phyloP scores from a whole-genome alignment of 2,113 vertebrate genomes.

The Cichladusa arquata region DNA sequence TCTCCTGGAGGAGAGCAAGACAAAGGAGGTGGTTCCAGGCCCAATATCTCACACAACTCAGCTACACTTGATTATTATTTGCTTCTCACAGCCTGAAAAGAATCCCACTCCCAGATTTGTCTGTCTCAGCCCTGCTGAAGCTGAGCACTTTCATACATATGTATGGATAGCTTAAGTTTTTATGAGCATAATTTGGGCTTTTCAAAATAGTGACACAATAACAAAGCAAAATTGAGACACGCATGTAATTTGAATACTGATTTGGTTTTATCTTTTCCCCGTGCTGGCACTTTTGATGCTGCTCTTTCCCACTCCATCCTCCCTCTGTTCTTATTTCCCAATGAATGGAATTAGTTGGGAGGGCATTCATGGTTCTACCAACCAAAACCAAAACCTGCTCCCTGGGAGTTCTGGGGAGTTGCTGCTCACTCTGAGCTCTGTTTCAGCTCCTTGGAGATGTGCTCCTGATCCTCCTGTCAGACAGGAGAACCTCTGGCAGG shows the following conservation, averaged over 20 bases:
- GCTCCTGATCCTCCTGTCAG: neutral
- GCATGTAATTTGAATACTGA: constrained; percentile 74
- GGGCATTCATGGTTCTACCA: neutral
- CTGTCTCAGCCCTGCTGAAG: constrained; percentile 56
- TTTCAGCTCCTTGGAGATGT: rapidly evolving
- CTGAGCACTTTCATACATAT: constrained; percentile 75
- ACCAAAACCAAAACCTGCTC: neutral
- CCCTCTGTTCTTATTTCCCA: constrained; percentile 44
- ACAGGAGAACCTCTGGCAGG: neutral
- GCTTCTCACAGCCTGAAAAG: constrained; percentile 54
- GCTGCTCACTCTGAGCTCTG: neutral
- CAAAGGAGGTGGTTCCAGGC: constrained; percentile 40
- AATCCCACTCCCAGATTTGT: constrained; percentile 59
- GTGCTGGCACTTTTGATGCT: constrained; percentile 65
- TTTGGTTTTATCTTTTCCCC: constrained; percentile 59
- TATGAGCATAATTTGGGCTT: constrained; percentile 80
- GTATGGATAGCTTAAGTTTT: constrained; percentile 76
- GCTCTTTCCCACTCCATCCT: constrained; percentile 54
- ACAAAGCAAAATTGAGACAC: constrained; percentile 78
- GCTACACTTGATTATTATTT: constrained; percentile 60
- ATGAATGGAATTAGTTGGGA: constrained; percentile 20
- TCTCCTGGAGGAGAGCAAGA: neutral
- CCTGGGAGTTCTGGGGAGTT: neutral
- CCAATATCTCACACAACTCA: constrained; percentile 45
- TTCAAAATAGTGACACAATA: constrained; percentile 79